A percentile compares a stretch with the other conserved stretches of the same genome.
Evolutionary conservation across 2,797 vertebrate genomes (phyloP).

Genomic region (Sandelia bainsii): DNA sequence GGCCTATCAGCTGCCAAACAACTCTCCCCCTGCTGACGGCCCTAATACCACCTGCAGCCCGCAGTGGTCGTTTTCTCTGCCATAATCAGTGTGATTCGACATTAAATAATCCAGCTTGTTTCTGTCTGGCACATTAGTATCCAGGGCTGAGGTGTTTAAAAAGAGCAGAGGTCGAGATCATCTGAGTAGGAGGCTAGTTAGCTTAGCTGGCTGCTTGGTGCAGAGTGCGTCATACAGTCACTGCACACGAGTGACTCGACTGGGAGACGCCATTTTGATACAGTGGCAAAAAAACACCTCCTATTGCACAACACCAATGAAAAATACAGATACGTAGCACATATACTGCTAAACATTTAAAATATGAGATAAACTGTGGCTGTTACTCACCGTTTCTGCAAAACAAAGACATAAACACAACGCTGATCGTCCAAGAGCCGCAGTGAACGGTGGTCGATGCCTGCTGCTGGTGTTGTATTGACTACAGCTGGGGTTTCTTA

Average conservation of each 20-base stretch:
- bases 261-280: slow-evolving; percentile 88
- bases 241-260: slow-evolving; percentile 73
- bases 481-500: slow-evolving; percentile 60
- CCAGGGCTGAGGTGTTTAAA: background rate
- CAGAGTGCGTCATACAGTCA: slow-evolving; percentile 86
- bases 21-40: slow-evolving; percentile 9
- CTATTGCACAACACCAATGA: slow-evolving; percentile 14
- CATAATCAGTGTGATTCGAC: background rate
- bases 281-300: slow-evolving; percentile 53
- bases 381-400: slow-evolving; percentile 94
- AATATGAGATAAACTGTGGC: fast-evolving
- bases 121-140: background rate
- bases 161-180: slow-evolving; percentile 31
- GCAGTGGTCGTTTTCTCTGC: background rate
- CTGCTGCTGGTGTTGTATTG: slow-evolving; percentile 69
- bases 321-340: fast-evolving
- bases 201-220: slow-evolving; percentile 75
- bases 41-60: background rate
- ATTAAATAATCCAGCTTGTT: slow-evolving; percentile 3
- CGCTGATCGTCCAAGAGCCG: slow-evolving; percentile 95
- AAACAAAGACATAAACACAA: slow-evolving; percentile 99
- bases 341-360: fast-evolving
- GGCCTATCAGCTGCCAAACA: slow-evolving; percentile 63
- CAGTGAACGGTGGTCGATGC: slow-evolving; percentile 88
- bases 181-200: slow-evolving; percentile 48